A percentile compares a stretch with the other conserved stretches of the same genome.
These are phyloP conservation scores for Anabas testudineus DNA, from an alignment of 2,797 vertebrate species.

Conservation along the genomic window DNA sequence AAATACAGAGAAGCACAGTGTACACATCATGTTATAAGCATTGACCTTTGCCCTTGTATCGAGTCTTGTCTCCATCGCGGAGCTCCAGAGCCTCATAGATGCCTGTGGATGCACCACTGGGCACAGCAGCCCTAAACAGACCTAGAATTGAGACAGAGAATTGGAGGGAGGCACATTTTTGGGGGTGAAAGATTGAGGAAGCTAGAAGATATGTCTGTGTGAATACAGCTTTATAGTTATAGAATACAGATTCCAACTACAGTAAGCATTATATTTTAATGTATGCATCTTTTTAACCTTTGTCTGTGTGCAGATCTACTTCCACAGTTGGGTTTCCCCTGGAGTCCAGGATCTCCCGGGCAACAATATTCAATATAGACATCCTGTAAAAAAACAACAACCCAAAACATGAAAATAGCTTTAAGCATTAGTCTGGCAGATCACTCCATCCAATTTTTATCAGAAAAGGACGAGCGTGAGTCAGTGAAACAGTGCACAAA, in stretches of 20 bases:
- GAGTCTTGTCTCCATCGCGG: slow-evolving; percentile 89
- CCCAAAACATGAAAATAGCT: too few species aligned
- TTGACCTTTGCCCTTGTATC: slow-evolving; percentile 84
- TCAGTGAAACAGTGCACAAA: neutral
- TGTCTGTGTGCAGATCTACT: slow-evolving; percentile 87
- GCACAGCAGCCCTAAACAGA: slow-evolving; percentile 89
- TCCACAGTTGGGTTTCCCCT: slow-evolving; percentile 91
- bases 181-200: neutral
- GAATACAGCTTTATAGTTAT: neutral
- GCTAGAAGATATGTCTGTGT: neutral
- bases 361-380: slow-evolving; percentile 89
- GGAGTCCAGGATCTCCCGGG: slow-evolving; percentile 90
- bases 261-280: neutral
- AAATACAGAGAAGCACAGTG: neutral
- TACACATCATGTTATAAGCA: neutral
- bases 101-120: slow-evolving; percentile 91
- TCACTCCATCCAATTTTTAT: slow-evolving; percentile 9
- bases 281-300: slow-evolving; percentile 74
- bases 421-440: neutral
- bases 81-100: slow-evolving; percentile 92
- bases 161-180: neutral
- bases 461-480: neutral
- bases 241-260: neutral
- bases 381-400: slow-evolving; percentile 71
- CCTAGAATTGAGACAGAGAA: slow-evolving; percentile 67